Conservation (phyloP, 2,797 vertebrate species). For the Balearica regulorum region DNA sequence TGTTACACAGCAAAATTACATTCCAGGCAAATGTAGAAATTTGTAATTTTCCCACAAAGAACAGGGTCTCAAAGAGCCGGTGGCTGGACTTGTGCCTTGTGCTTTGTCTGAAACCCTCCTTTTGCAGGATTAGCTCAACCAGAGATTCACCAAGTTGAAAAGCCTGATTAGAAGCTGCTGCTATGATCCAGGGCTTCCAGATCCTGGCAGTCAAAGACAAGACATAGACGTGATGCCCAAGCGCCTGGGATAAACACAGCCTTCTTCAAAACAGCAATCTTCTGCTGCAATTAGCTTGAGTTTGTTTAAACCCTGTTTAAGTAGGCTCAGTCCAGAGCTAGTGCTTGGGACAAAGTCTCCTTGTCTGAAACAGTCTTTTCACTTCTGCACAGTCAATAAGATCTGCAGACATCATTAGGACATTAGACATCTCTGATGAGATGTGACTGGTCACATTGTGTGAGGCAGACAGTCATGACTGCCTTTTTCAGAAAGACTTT, state of each 20-base stretch:
- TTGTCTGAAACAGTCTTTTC: background rate
- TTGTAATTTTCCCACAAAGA: background rate
- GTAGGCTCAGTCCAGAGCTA: background rate
- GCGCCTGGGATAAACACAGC: background rate
- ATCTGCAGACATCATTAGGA: constrained; percentile 34
- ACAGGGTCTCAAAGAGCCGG: background rate
- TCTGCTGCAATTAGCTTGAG: background rate
- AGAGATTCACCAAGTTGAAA: background rate
- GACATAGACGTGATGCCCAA: background rate
- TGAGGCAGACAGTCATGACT: constrained; percentile 9
- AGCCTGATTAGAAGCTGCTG: background rate
- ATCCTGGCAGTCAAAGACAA: background rate
- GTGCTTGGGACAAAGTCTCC: background rate
- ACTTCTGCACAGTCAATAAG: background rate
- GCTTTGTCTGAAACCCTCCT: background rate
- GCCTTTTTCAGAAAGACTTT: constrained; percentile 9
- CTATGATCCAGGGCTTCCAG: background rate
- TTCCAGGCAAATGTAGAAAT: background rate
- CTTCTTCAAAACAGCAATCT: background rate
- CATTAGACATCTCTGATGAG: constrained; percentile 24
- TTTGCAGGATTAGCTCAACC: background rate
- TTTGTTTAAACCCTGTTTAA: background rate
- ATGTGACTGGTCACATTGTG: constrained; percentile 33
- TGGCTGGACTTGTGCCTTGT: background rate
- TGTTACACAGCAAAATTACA: background rate